Evolutionary conservation across 2,797 vertebrate species (phyloP).

Genomic region (Sebastes matsubarae): DNA sequence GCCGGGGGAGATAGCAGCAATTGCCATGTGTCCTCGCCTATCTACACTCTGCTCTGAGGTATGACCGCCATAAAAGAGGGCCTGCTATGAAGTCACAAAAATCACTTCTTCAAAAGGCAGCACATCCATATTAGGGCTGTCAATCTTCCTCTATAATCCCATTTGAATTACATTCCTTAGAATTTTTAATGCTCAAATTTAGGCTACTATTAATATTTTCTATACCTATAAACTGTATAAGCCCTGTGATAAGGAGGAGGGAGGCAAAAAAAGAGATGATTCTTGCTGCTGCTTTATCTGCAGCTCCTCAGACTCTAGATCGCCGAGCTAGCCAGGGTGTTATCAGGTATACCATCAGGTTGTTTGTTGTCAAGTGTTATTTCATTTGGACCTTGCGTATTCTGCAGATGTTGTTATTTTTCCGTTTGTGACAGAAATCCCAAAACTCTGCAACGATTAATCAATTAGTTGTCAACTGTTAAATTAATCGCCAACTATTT

Average conservation of each 20-base stretch:
- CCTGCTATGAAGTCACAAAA: background rate
- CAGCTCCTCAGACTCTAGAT: background rate
- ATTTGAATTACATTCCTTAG: background rate
- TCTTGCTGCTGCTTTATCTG: too few relatives aligned
- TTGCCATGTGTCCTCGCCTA: slow-evolving; percentile 23
- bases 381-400: too few relatives aligned
- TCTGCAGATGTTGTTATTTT: too few relatives aligned
- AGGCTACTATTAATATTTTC: background rate
- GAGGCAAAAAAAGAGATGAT: background rate
- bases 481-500: too few relatives aligned
- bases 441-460: too few relatives aligned
- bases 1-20: slow-evolving; percentile 34
- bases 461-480: too few relatives aligned
- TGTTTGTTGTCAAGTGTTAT: too few relatives aligned
- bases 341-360: background rate
- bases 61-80: background rate
- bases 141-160: background rate
- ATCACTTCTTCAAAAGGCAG: background rate
- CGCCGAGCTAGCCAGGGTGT: background rate
- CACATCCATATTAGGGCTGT: background rate
- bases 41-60: slow-evolving; percentile 22
- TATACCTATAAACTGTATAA: background rate
- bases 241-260: background rate
- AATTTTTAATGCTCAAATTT: background rate
- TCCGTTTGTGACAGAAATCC: too few relatives aligned